Conservation (phyloP, 1,140 invertebrate species). For the Drosophila kepulauana region DNA sequence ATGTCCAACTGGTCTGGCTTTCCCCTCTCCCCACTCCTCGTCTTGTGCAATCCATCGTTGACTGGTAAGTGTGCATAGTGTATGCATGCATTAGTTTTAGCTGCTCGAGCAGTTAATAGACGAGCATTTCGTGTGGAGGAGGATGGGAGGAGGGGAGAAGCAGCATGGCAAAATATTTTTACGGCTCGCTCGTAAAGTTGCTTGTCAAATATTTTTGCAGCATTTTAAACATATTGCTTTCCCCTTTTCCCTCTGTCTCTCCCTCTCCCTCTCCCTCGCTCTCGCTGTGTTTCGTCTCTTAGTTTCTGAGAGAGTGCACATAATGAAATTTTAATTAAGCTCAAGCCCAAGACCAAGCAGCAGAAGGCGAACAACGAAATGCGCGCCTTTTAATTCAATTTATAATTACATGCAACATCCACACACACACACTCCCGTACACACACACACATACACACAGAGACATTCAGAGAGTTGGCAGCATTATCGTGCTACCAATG, state of each 20-base stretch:
- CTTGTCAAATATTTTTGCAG: conserved; percentile 79
- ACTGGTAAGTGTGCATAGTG: conserved; percentile 52
- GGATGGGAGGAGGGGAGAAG: background rate
- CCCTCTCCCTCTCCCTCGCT: background rate
- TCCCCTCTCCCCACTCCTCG: background rate
- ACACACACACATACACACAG: too few relatives aligned
- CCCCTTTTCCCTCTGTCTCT: background rate
- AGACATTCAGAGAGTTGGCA: background rate
- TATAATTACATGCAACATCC: conserved; percentile 69
- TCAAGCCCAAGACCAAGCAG: conserved; percentile 59
- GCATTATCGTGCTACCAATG: conserved; percentile 38
- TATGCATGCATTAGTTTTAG: conserved; percentile 67
- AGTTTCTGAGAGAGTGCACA: conserved; percentile 37
- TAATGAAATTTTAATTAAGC: conserved; percentile 82
- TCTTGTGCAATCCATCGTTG: conserved; percentile 8
- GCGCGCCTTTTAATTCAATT: conserved; percentile 79
- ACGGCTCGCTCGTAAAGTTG: conserved; percentile 73
- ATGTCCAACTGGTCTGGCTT: conserved; percentile 1
- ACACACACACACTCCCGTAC: background rate
- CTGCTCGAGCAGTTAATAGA: conserved; percentile 60
- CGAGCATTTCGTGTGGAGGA: background rate
- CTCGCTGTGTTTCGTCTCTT: background rate
- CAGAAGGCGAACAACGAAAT: conserved; percentile 59
- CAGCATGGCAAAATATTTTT: conserved; percentile 68
- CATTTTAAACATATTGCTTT: conserved; percentile 60